These are phyloP conservation scores for Poecilobothrus nobilitatus DNA, from an alignment of 2,888 invertebrate genomes.

Conservation along the genomic window DNA sequence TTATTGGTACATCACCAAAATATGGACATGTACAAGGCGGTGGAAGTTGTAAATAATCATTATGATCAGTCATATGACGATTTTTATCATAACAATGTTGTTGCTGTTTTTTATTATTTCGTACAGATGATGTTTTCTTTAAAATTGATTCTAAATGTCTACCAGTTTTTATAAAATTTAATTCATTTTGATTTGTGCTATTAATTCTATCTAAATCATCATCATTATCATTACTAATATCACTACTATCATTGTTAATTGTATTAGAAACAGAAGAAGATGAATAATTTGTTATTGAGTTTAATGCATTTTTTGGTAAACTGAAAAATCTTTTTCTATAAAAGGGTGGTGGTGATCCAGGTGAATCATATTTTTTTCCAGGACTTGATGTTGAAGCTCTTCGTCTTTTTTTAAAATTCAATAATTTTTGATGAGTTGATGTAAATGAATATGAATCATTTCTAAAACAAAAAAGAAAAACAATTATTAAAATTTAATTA, in stretches of 20 bases:
- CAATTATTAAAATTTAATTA: background rate
- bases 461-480: conserved; percentile 24
- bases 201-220: background rate
- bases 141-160: background rate
- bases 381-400: conserved; percentile 34
- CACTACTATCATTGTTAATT: no score
- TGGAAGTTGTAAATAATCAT: conserved; percentile 50
- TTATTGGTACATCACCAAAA: conserved; percentile 59
- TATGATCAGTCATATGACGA: conserved; percentile 35
- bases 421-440: conserved; percentile 27
- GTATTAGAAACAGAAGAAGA: background rate
- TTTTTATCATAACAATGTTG: conserved; percentile 41
- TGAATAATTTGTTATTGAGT: background rate
- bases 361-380: conserved; percentile 22
- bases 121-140: background rate
- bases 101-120: background rate
- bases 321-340: conserved; percentile 36
- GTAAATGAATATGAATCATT: conserved; percentile 29
- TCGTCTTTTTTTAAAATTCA: conserved; percentile 29
- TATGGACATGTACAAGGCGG: conserved; percentile 76
- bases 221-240: background rate
- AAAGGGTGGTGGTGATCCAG: conserved; percentile 26
- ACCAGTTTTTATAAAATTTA: background rate
- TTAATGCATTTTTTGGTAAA: conserved; percentile 35
- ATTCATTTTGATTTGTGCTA: no score